phyloP scores from a whole-genome alignment of 1,140 invertebrate genomes.

The Lasioglossum baleicum region DNA sequence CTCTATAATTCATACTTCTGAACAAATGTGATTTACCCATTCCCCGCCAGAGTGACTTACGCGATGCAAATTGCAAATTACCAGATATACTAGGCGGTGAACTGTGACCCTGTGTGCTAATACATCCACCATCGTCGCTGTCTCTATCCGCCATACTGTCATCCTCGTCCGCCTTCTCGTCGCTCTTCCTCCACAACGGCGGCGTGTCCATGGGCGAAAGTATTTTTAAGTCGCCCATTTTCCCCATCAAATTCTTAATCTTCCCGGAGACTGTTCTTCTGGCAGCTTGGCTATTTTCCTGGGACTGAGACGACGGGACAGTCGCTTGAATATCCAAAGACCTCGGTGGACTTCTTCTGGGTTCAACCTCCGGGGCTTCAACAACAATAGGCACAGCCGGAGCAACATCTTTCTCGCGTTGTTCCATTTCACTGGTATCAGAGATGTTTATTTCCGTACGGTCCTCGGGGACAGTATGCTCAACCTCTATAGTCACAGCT shows the following conservation, averaged over 20 bases:
- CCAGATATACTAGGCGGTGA: conserved; percentile 64
- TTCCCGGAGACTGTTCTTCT: conserved; percentile 72
- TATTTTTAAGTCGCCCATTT: conserved; percentile 76
- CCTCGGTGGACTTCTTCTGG: conserved; percentile 68
- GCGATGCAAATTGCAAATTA: conserved; percentile 23
- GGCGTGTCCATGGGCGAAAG: conserved; percentile 75
- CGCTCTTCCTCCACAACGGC: conserved; percentile 67
- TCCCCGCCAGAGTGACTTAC: too few species aligned
- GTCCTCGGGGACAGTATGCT: background rate
- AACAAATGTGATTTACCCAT: too few species aligned
- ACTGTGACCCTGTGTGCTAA: conserved; percentile 51
- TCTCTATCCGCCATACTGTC: conserved; percentile 60
- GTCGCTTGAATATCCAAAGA: conserved; percentile 61
- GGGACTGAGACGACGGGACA: conserved; percentile 1
- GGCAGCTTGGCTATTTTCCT: conserved; percentile 48
- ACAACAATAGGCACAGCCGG: background rate
- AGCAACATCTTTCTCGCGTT: background rate
- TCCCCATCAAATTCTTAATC: conserved; percentile 75
- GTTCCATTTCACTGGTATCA: background rate
- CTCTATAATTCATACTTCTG: too few species aligned
- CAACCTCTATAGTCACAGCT: background rate
- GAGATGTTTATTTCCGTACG: background rate
- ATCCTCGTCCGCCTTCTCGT: conserved; percentile 66
- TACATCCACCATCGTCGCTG: conserved; percentile 65
- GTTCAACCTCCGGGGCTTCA: conserved; percentile 5